These are phyloP conservation scores for Danaus melanippus DNA, from an alignment of 1,140 invertebrate species.

Conservation along the genomic window DNA sequence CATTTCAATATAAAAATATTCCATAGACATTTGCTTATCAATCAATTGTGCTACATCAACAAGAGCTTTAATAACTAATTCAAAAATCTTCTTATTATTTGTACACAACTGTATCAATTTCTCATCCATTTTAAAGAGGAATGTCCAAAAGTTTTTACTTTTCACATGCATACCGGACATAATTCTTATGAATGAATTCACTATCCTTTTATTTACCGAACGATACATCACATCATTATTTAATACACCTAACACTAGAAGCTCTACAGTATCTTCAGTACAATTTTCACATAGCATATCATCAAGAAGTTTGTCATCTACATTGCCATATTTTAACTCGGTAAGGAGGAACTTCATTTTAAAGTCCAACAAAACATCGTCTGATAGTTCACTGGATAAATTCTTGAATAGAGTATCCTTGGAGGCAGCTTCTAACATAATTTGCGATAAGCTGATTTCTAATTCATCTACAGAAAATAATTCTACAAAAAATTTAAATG, in stretches of 20 bases:
- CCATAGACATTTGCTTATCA: slow-evolving; percentile 52
- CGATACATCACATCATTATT: slow-evolving; percentile 40
- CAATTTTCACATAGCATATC: slow-evolving; percentile 32
- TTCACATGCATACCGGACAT: slow-evolving; percentile 55
- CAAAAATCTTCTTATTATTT: slow-evolving; percentile 62
- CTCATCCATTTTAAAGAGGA: slow-evolving; percentile 58
- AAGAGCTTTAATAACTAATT: slow-evolving; percentile 70
- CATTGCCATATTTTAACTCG: slow-evolving; percentile 32
- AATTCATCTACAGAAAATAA: slow-evolving; percentile 52
- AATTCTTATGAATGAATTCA: slow-evolving; percentile 56
- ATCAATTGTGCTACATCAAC: slow-evolving; percentile 67
- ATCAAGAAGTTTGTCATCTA: slow-evolving; percentile 23
- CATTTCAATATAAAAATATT: slow-evolving; percentile 65
- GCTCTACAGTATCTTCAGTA: slow-evolving; percentile 31
- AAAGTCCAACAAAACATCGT: slow-evolving; percentile 36
- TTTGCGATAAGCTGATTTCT: slow-evolving; percentile 49
- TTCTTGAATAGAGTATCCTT: slow-evolving; percentile 47
- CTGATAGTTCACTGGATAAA: slow-evolving; percentile 33
- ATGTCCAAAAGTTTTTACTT: slow-evolving; percentile 63
- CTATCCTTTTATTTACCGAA: slow-evolving; percentile 58
- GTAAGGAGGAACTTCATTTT: slow-evolving; percentile 49
- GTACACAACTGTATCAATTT: slow-evolving; percentile 57
- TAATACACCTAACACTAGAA: slow-evolving; percentile 41
- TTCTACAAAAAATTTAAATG: slow-evolving; percentile 41
- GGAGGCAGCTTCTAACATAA: slow-evolving; percentile 62